phyloP scores from a whole-genome alignment of 2,888 invertebrate genomes.

The Lottia scabra region DNA sequence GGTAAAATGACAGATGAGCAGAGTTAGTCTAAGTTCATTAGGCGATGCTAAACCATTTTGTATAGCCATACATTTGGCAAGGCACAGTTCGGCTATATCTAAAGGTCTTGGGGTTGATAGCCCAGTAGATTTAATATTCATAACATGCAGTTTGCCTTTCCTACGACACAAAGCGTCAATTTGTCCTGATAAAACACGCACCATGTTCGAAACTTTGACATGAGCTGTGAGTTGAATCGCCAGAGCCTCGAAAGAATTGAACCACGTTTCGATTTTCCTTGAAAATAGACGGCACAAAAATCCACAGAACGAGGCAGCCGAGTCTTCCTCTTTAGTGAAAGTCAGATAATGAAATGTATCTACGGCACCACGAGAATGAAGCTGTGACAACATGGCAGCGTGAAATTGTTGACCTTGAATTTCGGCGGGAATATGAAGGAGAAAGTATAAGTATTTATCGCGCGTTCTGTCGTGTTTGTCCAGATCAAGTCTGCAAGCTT shows the following conservation, averaged over 20 bases:
- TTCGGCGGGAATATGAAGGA: constrained; percentile 46
- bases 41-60: constrained; percentile 54
- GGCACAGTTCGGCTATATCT: constrained; percentile 54
- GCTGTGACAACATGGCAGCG: constrained; percentile 39
- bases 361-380: constrained; percentile 48
- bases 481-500: constrained; percentile 56
- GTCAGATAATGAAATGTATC: constrained; percentile 39
- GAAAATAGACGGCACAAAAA: constrained; percentile 52
- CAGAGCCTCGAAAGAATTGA: constrained; percentile 53
- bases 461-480: constrained; percentile 51
- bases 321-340: constrained; percentile 16
- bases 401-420: constrained; percentile 53
- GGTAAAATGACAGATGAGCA: constrained; percentile 50
- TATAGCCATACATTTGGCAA: constrained; percentile 53
- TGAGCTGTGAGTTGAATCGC: constrained; percentile 53
- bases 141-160: constrained; percentile 42
- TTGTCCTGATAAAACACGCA: constrained; percentile 52
- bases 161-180: constrained; percentile 46
- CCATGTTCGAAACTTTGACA: constrained; percentile 56
- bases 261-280: constrained; percentile 53
- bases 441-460: constrained; percentile 44
- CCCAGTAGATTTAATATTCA: constrained; percentile 53
- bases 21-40: constrained; percentile 39
- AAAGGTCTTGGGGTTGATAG: constrained; percentile 52
- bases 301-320: constrained; percentile 39